Evolutionary conservation across 1,140 invertebrate genomes (phyloP), one percentile per base, ranked within the genome.

Genomic region (Berghia stephanieae): DNA sequence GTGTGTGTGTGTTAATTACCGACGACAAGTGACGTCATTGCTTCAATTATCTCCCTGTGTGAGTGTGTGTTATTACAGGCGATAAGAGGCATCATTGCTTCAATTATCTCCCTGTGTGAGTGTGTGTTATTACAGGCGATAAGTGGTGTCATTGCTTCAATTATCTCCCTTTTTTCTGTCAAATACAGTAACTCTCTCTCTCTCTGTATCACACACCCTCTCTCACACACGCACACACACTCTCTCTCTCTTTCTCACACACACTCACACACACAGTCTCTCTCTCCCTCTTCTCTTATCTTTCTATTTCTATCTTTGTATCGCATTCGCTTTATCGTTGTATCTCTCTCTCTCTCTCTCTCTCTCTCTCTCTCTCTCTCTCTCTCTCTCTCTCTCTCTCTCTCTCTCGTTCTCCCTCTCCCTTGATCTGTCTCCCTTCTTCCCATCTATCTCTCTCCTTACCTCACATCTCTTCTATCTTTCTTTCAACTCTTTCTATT

Each of bases 1-100:
- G n/a, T n/a, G n/a, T n/a, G n/a, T n/a, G n/a, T n/a, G n/a, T n/a
- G n/a, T n/a, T n/a, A n/a, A n/a, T n/a, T n/a, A n/a, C n/a, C 82
- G 5, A 90, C 84, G 3, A 87, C 89, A 27, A 83, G 77, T 2
- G 86, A 83, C 49, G 68, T 80, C 27, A 76, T 75, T n/a, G 78
- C 79, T 46, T 80, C 79, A 66, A 86, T 24, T 21, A n/a, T 43
- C 43, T 42, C 43, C 57, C 27, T 40, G 10, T 27, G 0, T 21
- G 34, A 5, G 34, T 5, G 1, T 24, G 27, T 34, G 24, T 24
- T 38, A 0, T 38, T 2, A 27, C n/a, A 13, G 21, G 16, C 0
- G 6, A 38, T 38, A 69, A 69, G 6, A 31, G 36, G 34, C 27
- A 34, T 34, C 18, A 31, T 4, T 72, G 18, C 10, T 72, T 44